phyloP scores from a whole-genome alignment of 1,140 invertebrate genomes.

The Atta texana region DNA sequence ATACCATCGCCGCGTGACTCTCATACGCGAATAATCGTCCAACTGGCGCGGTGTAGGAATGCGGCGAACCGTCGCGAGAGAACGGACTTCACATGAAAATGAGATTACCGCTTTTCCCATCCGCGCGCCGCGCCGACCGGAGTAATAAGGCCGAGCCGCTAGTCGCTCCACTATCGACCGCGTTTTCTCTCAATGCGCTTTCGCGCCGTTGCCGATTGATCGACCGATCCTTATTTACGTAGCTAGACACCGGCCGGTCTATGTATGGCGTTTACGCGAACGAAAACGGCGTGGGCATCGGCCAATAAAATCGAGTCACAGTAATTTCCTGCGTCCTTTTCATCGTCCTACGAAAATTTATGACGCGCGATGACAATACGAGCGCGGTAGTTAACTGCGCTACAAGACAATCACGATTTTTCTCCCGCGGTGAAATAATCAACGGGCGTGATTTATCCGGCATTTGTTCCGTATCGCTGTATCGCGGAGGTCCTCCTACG shows the following conservation, averaged over 20 bases:
- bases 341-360: conserved; percentile 17
- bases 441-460: conserved; percentile 34
- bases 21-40: conserved; percentile 62
- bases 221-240: conserved; percentile 61
- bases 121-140: conserved; percentile 31
- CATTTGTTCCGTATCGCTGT: conserved; percentile 14
- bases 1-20: conserved; percentile 64
- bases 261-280: conserved; percentile 52
- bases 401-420: conserved; percentile 38
- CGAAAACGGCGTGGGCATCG: conserved; percentile 60
- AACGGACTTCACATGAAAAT: conserved; percentile 75
- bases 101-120: conserved; percentile 76
- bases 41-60: conserved; percentile 61
- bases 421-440: conserved; percentile 20
- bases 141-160: conserved; percentile 75
- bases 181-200: conserved; percentile 75
- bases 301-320: neutral
- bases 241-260: conserved; percentile 42
- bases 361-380: neutral
- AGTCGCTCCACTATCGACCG: conserved; percentile 74
- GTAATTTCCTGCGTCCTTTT: neutral
- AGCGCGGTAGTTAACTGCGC: conserved; percentile 7
- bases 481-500: conserved; percentile 18
- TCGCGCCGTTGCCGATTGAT: conserved; percentile 54
- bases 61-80: conserved; percentile 59